phyloP scores from a whole-genome alignment of 2,888 invertebrate genomes.

The Meliscaeva auricollis region DNA sequence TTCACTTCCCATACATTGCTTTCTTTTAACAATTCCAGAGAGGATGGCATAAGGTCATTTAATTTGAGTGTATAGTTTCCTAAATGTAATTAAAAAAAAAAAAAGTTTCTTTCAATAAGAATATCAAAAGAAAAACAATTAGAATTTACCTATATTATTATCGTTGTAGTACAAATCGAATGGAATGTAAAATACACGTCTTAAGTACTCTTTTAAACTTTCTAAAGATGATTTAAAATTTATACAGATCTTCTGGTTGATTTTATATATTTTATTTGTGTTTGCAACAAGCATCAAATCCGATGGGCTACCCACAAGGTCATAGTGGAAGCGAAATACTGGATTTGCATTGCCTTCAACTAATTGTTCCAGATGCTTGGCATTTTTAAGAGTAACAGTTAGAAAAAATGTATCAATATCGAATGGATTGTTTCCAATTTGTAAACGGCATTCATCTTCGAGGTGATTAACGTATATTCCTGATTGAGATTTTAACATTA shows the following conservation, averaged over 20 bases:
- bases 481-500: constrained; percentile 82
- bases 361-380: constrained; percentile 79
- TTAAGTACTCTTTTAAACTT: constrained; percentile 84
- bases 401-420: constrained; percentile 82
- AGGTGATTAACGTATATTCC: constrained; percentile 82
- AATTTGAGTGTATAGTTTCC: constrained; percentile 55
- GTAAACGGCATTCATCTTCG: constrained; percentile 81
- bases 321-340: constrained; percentile 78
- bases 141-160: constrained; percentile 80
- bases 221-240: constrained; percentile 84
- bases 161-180: constrained; percentile 84
- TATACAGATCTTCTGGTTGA: constrained; percentile 84
- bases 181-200: constrained; percentile 83
- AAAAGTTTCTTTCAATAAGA: too few species aligned
- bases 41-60: constrained; percentile 34
- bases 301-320: constrained; percentile 81
- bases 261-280: constrained; percentile 79
- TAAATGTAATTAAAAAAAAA: constrained; percentile 7
- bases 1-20: constrained; percentile 46
- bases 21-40: constrained; percentile 22
- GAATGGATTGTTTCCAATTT: constrained; percentile 81
- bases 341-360: constrained; percentile 75
- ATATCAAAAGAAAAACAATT: not conserved
- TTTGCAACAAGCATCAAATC: constrained; percentile 79
- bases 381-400: constrained; percentile 79